These are phyloP conservation scores for Sprattus sprattus DNA, from an alignment of 2,113 vertebrate genomes.

Conservation along the genomic window DNA sequence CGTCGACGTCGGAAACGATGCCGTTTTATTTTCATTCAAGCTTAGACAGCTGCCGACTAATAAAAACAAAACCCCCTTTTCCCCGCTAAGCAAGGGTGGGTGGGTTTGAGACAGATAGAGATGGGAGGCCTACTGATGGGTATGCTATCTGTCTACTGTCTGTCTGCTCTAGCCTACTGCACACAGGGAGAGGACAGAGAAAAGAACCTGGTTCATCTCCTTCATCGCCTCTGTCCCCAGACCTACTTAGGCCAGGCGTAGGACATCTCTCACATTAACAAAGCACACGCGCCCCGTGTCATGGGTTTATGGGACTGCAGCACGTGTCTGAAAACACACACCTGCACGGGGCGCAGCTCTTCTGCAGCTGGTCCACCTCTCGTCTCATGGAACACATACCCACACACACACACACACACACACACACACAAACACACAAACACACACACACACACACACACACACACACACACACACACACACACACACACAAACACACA, in stretches of 20 bases:
- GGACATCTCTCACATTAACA: neutral
- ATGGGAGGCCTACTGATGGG: no score
- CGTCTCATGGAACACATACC: neutral
- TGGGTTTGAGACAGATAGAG: no score
- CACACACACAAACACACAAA: neutral
- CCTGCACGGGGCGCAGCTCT: conserved; percentile 20
- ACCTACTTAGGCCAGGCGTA: neutral
- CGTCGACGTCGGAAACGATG: no score
- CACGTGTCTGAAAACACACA: conserved; percentile 30
- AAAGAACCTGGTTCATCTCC: neutral
- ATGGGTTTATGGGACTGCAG: neutral
- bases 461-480: neutral
- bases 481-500: conserved; percentile 7
- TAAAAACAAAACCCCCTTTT: no score
- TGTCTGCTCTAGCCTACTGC: no score
- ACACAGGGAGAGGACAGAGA: no score
- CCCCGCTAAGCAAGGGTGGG: no score
- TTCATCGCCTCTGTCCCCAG: neutral
- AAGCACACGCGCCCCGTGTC: neutral
- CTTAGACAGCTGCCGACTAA: no score
- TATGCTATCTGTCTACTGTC: no score
- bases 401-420: conserved; percentile 21
- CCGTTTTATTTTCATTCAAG: no score
- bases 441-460: conserved; percentile 14
- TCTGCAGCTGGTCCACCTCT: conserved; percentile 33